These are phyloP conservation scores for Dicyrtoma fusca DNA, from an alignment of 2,888 invertebrate genomes.

Conservation along the genomic window DNA sequence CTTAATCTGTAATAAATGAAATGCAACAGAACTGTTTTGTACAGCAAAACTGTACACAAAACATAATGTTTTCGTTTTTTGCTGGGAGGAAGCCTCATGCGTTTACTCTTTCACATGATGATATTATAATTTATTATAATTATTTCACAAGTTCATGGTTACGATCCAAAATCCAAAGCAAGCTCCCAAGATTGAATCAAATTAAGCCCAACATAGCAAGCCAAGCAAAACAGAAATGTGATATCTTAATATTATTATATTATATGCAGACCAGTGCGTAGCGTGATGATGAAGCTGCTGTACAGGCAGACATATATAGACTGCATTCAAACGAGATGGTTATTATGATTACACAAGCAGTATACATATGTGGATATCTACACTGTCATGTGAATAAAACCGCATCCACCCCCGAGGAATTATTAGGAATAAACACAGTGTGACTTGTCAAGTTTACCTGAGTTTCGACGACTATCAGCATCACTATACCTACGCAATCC, in stretches of 20 bases:
- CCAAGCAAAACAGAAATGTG: neutral
- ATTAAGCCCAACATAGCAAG: neutral
- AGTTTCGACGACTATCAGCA: constrained; percentile 21
- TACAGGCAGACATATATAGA: neutral
- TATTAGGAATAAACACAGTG: neutral
- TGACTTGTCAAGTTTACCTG: constrained; percentile 28
- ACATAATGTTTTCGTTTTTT: no score
- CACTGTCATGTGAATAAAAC: neutral
- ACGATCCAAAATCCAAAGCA: neutral
- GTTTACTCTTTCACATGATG: constrained; percentile 1
- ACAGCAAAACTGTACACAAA: no score
- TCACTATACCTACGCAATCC: constrained; percentile 28
- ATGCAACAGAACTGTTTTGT: no score
- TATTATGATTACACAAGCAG: no score
- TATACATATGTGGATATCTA: neutral
- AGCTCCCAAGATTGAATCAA: no score
- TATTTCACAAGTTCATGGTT: constrained; percentile 25
- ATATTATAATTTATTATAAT: constrained; percentile 22
- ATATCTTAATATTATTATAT: neutral
- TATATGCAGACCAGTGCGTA: no score
- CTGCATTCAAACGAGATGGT: neutral
- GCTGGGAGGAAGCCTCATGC: no score
- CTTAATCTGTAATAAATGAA: no score
- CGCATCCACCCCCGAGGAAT: constrained; percentile 20
- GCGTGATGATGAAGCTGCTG: no score